Base-by-base conservation (phyloP, 1,140 invertebrate genomes). In the Drosophila tani region DNA sequence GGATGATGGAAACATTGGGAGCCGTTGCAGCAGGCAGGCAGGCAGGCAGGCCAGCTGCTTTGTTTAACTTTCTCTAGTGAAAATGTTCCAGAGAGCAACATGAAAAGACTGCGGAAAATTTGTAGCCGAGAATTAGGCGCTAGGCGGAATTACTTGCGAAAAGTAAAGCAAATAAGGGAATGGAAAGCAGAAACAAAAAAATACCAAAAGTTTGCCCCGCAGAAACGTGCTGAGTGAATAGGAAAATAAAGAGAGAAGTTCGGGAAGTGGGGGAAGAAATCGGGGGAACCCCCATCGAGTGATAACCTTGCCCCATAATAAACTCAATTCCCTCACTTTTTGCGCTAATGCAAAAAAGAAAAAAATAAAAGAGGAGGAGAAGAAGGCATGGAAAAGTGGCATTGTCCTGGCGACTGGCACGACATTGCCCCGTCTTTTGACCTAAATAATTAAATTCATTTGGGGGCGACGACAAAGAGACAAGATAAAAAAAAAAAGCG, bases 401-500 rank as follows among this genome's bases (percentile, higher is more conserved):
- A 88, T 88, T 88, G 84, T 90, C 84, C 73, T 84, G 68, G 62
- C 81, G 82, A 83, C 81, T 77, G 81, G 78, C 65, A 79, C 74
- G 73, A 77, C 73, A 70, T 59, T 50, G 55, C 47, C 74, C 57
- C 60, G 67, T 81, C 81, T 70, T 90, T 84, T 88, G 84, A 88
- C 85, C 84, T 79, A 90, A 88, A 88, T 88, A 88, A 88, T 88
- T 88, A 90, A 90, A 88, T 88, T 88, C 83, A 80, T 70, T 83
- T 57, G 49, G 63, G 55, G 45, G 45, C 55, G 49, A 45, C 35
- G 49, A 45, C 45, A 46, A 50, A 46, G 27, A 43, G 58, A 24
- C 59, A 75, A 55, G 43, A 49, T 55, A 65, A n/a, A 11, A 15
- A 43, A 45, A 24, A n/a, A 50, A 29, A 50, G 64, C 9, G 55